Evolutionary conservation across 2,888 invertebrate genomes (phyloP), one percentile per base, ranked within the genome.

Genomic region (Stegana nigrithorax): DNA sequence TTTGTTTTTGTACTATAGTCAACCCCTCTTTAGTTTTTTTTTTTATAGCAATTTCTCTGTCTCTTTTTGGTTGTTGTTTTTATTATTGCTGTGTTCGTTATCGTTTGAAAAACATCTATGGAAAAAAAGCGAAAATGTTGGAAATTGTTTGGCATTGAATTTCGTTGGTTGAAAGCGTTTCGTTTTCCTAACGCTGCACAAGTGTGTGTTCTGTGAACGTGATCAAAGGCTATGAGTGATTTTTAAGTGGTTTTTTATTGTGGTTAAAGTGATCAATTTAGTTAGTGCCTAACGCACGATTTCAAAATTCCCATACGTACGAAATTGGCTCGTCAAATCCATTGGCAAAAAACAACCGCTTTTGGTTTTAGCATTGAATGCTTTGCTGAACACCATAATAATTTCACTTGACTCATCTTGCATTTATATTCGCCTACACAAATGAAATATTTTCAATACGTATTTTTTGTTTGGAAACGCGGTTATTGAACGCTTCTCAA

Each of bases 61-160:
- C 8, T 26, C 27, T 29, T 2, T 32, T 32, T 10, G n/a, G n/a
- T 10, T 32, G 10, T 6, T 14, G 51, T 17, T 26, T 51, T 5
- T 39, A 39, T 39, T 17, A 17, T 14, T 39, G 39, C 14, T 44
- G 44, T 14, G 44, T 21, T 6, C n/a, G 10, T 36, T 36, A 53
- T 32, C 4, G 29, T 23, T 10, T 19, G 12, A 45, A 45, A 39
- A 45, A n/a, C 2, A 53, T 19, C 29, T 7, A 19, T n/a, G 14
- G 36, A 12, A 53, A 8, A 29, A 19, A 53, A 47, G 3, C 25
- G 12, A 47, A 14, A 8, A 25, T 25, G 50, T 57, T 29, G 57
- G n/a, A 58, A 58, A 58, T 44, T 21, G 44, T 58, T 45, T 45
- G 58, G 58, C 29, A 44, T 58, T 58, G 44, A 58, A 58, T 58